A percentile compares a stretch with the other conserved stretches of the same genome.
Conservation (phyloP, 2,888 invertebrate species). For the Aplocera efformata region DNA sequence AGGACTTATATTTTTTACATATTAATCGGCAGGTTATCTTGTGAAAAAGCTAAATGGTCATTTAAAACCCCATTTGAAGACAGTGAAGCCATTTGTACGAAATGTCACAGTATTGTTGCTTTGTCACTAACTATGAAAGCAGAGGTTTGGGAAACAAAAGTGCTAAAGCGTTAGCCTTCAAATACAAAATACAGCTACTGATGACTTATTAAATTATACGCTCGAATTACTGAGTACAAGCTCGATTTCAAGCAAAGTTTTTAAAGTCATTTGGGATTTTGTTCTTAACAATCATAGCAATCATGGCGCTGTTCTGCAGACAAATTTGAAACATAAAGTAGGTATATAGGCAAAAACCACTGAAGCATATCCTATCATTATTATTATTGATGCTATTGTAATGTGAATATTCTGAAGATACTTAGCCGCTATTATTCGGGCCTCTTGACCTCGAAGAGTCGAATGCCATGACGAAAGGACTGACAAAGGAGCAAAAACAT, state of each 20-base stretch:
- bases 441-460: slow-evolving; percentile 52
- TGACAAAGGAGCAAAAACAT: slow-evolving; percentile 44
- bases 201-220: slow-evolving; percentile 55
- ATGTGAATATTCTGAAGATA: slow-evolving; percentile 36
- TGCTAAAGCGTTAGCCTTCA: slow-evolving; percentile 3
- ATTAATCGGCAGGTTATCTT: no score
- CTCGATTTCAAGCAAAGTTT: slow-evolving; percentile 45
- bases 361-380: slow-evolving; percentile 23
- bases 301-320: slow-evolving; percentile 35
- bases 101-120: no score
- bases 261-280: slow-evolving; percentile 40
- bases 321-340: slow-evolving; percentile 24
- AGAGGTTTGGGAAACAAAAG: no score
- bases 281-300: slow-evolving; percentile 37
- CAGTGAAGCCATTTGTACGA: no score
- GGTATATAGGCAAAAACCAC: slow-evolving; percentile 12
- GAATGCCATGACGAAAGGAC: slow-evolving; percentile 53
- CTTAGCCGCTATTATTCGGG: slow-evolving; percentile 32
- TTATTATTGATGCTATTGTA: slow-evolving; percentile 27
- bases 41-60: no score
- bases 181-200: slow-evolving; percentile 40
- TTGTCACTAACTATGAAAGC: no score
- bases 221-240: slow-evolving; percentile 53
- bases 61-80: no score
- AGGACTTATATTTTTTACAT: no score